phyloP scores from a whole-genome alignment of 1,140 invertebrate species.

The Nephila pilipes region DNA sequence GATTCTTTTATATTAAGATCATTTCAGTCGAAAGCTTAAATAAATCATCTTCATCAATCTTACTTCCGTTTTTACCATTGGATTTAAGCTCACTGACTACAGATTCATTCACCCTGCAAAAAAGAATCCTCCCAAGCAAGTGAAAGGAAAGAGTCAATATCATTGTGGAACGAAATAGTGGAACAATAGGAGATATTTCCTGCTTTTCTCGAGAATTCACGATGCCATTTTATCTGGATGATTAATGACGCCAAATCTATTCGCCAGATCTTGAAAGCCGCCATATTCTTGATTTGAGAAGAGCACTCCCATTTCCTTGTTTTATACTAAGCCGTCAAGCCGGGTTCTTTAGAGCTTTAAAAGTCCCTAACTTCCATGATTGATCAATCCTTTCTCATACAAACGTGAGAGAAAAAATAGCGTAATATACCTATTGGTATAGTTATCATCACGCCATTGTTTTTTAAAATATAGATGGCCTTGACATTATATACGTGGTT shows the following conservation, averaged over 20 bases:
- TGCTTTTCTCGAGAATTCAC: conserved; percentile 40
- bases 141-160: conserved; percentile 8
- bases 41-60: not conserved
- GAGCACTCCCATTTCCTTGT: conserved; percentile 26
- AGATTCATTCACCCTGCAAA: not conserved
- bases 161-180: conserved; percentile 9
- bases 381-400: not conserved
- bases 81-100: not conserved
- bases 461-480: not conserved
- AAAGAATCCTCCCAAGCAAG: not conserved
- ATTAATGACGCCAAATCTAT: conserved; percentile 70
- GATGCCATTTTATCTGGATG: conserved; percentile 65
- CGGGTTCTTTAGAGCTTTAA: conserved; percentile 5
- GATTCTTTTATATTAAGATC: too few species aligned
- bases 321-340: not conserved
- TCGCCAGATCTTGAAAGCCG: conserved; percentile 29
- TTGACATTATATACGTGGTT: too few species aligned
- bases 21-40: not conserved
- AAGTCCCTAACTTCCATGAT: not conserved
- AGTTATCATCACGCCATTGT: not conserved
- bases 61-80: not conserved
- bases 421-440: not conserved
- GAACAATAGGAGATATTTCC: conserved; percentile 60
- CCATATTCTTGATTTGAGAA: conserved; percentile 40
- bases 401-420: not conserved